Conservation (phyloP, 2,888 invertebrate genomes). For the Cephalotes varians region DNA sequence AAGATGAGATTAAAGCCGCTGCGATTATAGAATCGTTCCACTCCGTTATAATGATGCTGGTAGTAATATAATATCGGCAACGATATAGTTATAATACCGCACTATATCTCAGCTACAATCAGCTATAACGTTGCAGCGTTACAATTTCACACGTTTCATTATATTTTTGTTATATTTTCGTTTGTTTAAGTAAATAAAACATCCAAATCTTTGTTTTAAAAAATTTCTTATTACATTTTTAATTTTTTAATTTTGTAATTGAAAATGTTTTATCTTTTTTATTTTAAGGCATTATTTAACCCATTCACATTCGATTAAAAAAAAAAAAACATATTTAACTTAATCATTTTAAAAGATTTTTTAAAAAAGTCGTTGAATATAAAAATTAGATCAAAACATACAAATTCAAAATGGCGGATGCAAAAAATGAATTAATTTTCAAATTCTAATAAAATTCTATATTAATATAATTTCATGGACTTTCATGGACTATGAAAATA, state of each 20-base stretch:
- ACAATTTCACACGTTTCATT: neutral
- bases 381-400: neutral
- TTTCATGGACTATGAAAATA: neutral
- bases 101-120: conserved; percentile 13
- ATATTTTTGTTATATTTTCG: neutral
- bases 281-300: neutral
- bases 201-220: neutral
- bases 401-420: neutral
- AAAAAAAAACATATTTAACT: neutral
- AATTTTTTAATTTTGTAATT: neutral
- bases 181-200: neutral
- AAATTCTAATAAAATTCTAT: neutral
- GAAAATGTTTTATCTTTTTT: neutral
- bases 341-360: neutral
- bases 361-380: neutral
- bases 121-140: conserved; percentile 9
- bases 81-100: conserved; percentile 16
- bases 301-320: neutral
- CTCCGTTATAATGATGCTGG: conserved; percentile 32
- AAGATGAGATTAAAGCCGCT: conserved; percentile 40
- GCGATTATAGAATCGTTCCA: conserved; percentile 33
- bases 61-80: conserved; percentile 39
- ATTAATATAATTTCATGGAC: too few relatives aligned
- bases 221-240: neutral
- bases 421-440: neutral